Evolutionary conservation across 2,797 vertebrate genomes (phyloP).

Genomic region (Urosaurus nigricauda): DNA sequence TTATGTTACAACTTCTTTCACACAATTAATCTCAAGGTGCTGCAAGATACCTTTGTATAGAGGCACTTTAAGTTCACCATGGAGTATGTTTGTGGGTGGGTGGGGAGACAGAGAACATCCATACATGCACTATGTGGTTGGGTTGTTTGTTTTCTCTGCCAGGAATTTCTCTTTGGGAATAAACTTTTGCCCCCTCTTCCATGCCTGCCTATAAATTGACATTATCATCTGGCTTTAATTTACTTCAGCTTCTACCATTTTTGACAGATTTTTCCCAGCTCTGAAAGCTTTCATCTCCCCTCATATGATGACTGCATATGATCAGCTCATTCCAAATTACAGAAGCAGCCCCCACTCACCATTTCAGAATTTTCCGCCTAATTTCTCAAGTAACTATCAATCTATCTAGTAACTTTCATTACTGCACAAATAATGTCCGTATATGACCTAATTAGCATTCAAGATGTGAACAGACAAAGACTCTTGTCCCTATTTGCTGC

Average conservation of each 20-base stretch:
- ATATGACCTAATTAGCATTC: neutral
- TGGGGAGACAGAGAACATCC: no score
- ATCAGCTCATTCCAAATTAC: slow-evolving; percentile 72
- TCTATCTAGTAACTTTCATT: slow-evolving; percentile 59
- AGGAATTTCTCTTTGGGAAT: slow-evolving; percentile 48
- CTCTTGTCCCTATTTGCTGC: neutral
- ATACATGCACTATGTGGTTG: neutral
- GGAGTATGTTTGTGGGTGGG: no score
- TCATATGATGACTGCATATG: slow-evolving; percentile 56
- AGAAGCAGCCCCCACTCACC: slow-evolving; percentile 66
- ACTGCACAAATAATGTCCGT: neutral
- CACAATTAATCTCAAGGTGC: no score
- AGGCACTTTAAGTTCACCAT: no score
- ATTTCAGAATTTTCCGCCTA: slow-evolving; percentile 73
- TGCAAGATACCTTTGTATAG: no score
- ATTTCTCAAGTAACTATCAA: slow-evolving; percentile 71
- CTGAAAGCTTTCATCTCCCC: slow-evolving; percentile 76
- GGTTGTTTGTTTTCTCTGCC: slow-evolving; percentile 41
- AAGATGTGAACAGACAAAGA: neutral
- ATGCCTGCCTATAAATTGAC: slow-evolving; percentile 60
- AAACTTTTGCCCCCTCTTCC: slow-evolving; percentile 12
- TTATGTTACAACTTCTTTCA: no score
- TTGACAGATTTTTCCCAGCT: slow-evolving; percentile 73
- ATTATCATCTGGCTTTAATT: slow-evolving; percentile 76
- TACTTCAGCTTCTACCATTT: slow-evolving; percentile 64